Percentiles rank a stretch among this genome's conserved stretches.
Evolutionary conservation across 2,797 vertebrate species (phyloP).

Genomic region (Synaphobranchus kaupii): DNA sequence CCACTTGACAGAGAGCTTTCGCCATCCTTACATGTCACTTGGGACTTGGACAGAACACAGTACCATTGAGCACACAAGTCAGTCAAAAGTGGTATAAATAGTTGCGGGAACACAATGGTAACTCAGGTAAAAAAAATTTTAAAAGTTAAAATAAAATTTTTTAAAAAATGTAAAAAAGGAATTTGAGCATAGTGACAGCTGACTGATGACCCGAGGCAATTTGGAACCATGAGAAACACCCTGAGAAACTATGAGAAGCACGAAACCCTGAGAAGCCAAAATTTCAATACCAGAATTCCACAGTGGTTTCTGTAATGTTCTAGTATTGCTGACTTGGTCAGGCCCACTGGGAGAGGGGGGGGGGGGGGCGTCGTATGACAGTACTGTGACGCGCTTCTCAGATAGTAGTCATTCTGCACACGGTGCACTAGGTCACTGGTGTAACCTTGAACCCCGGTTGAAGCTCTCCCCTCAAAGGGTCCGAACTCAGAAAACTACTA

Average conservation of each 20-base stretch:
- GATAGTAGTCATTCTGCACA: neutral
- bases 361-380: neutral
- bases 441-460: neutral
- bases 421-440: neutral
- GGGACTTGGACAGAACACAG: neutral
- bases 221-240: neutral
- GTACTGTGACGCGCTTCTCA: neutral
- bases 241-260: neutral
- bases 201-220: neutral
- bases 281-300: neutral
- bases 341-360: neutral
- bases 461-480: neutral
- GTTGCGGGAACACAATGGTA: neutral
- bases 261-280: neutral
- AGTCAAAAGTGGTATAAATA: neutral
- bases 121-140: neutral
- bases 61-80: neutral
- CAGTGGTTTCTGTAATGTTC: constrained; percentile 4
- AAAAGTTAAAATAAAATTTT: neutral
- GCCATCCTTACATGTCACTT: neutral
- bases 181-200: neutral
- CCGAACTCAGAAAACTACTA: neutral
- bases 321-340: neutral
- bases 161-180: neutral
- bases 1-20: neutral